Evolutionary conservation across 2,113 vertebrate genomes (phyloP).

Genomic region (Himantopus leucocephalus): DNA sequence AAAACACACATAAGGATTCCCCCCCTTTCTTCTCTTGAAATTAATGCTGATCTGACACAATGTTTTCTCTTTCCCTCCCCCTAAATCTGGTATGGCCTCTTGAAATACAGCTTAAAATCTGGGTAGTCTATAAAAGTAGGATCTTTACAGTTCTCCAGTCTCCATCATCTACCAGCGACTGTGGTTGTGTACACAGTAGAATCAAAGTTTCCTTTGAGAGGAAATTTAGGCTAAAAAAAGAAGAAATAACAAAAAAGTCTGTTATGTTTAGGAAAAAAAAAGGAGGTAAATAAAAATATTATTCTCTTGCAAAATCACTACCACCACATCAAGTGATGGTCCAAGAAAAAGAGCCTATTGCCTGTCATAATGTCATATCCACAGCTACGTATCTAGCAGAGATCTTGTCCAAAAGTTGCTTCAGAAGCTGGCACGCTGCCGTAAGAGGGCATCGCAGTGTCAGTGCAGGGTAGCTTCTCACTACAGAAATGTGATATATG

Average conservation of each 20-base stretch:
- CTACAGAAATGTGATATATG: no score
- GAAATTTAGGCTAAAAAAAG: background rate
- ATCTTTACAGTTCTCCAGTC: background rate
- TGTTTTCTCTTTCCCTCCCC: background rate
- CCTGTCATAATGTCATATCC: background rate
- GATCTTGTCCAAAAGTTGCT: background rate
- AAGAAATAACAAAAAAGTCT: background rate
- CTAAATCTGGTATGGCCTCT: background rate
- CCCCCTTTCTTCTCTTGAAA: background rate
- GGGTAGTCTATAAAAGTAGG: background rate
- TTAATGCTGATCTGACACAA: constrained; percentile 7
- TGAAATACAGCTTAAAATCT: background rate
- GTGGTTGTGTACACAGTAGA: background rate
- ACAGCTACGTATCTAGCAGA: background rate
- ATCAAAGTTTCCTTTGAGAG: background rate
- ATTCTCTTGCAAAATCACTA: background rate
- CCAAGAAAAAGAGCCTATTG: background rate
- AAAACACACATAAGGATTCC: background rate
- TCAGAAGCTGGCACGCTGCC: background rate
- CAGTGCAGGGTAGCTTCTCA: background rate
- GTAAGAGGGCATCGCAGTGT: background rate
- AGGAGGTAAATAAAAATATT: background rate
- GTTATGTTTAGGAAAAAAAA: background rate
- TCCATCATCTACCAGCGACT: background rate
- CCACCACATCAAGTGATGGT: background rate